These are phyloP conservation scores for Petaurus breviceps DNA, from an alignment of 2,113 vertebrate genomes.

Conservation along the genomic window DNA sequence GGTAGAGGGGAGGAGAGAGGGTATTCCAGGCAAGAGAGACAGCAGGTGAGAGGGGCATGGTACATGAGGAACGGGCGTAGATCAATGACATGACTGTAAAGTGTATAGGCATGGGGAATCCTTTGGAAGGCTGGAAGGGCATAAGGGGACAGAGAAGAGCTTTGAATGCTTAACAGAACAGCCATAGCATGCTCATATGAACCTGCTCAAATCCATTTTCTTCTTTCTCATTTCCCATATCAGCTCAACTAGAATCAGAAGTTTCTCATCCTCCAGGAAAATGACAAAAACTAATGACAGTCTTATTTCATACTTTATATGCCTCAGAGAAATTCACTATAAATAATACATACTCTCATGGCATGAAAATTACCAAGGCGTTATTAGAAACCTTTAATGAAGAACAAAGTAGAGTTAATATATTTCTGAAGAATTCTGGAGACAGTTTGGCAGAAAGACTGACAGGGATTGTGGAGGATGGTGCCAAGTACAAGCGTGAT, in stretches of 20 bases:
- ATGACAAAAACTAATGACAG: constrained; percentile 41
- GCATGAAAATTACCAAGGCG: constrained; percentile 25
- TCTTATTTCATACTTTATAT: neutral
- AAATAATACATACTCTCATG: neutral
- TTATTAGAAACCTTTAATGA: constrained; percentile 43
- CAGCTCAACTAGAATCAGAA: constrained; percentile 67
- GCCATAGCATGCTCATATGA: neutral
- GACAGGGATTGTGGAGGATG: neutral
- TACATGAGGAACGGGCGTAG: no score
- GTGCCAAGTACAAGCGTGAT: constrained; percentile 7
- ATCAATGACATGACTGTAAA: neutral
- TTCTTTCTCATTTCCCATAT: constrained; percentile 65
- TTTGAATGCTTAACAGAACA: neutral
- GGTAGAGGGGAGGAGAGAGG: neutral
- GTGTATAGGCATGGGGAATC: neutral
- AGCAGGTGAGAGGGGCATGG: neutral
- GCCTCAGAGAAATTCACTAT: neutral
- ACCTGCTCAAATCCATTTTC: constrained; percentile 66
- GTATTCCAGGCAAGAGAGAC: neutral
- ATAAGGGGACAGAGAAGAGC: neutral
- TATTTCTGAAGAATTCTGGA: constrained; percentile 28
- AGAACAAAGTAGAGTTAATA: neutral
- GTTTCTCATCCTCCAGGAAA: constrained; percentile 44
- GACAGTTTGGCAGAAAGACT: neutral
- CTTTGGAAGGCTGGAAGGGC: neutral